These are phyloP conservation scores for Microcebus jonahi DNA, from an alignment of 2,113 vertebrate genomes.

Conservation along the genomic window DNA sequence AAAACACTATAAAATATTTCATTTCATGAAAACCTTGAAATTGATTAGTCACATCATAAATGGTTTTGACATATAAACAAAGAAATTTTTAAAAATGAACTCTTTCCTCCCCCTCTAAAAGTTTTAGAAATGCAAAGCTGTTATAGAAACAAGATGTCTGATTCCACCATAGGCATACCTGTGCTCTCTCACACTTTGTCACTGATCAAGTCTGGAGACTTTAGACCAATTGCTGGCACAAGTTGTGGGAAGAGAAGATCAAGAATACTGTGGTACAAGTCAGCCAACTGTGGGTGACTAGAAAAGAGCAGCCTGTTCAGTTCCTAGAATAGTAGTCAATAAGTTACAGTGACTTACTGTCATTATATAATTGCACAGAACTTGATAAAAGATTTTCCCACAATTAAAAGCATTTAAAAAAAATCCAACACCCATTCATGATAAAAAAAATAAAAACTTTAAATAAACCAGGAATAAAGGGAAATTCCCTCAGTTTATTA, in stretches of 20 bases:
- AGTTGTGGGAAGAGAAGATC: not conserved
- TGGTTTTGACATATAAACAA: not conserved
- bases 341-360: not conserved
- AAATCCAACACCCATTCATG: no score
- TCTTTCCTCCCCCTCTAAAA: fast-evolving
- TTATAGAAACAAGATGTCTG: not conserved
- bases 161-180: not conserved
- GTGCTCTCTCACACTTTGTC: not conserved
- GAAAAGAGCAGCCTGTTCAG: not conserved
- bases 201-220: not conserved
- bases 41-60: not conserved
- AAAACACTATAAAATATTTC: not conserved
- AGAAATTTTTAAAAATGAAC: not conserved
- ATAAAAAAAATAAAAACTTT: no score
- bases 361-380: not conserved
- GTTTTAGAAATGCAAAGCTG: not conserved
- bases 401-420: not conserved
- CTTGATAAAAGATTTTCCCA: not conserved
- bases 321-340: not conserved
- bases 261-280: not conserved
- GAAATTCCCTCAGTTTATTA: no score
- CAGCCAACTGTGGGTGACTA: not conserved
- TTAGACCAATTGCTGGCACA: not conserved
- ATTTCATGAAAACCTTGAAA: not conserved
- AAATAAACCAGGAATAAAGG: no score